Conservation (phyloP, 2,888 invertebrate genomes). For the Laspeyria flexula region DNA sequence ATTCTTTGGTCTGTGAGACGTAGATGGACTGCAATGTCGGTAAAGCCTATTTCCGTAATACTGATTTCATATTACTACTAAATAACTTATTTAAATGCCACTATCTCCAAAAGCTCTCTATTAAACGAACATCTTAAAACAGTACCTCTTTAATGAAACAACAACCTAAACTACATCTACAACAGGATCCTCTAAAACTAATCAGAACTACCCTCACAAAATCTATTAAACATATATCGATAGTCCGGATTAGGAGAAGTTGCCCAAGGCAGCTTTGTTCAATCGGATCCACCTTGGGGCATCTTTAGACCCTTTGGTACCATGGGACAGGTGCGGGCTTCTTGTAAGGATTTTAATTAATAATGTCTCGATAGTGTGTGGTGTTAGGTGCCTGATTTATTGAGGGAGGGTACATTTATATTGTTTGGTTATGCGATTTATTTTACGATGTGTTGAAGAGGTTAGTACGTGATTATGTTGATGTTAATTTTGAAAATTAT, state of each 20-base stretch:
- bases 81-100: background rate
- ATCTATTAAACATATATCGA: slow-evolving; percentile 70
- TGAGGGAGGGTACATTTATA: slow-evolving; percentile 31
- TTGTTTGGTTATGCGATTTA: slow-evolving; percentile 36
- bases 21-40: too few species aligned
- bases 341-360: slow-evolving; percentile 80
- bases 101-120: background rate
- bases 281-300: slow-evolving; percentile 48
- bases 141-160: slow-evolving; percentile 11
- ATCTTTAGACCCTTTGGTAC: slow-evolving; percentile 32
- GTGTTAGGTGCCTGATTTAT: slow-evolving; percentile 62
- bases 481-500: too few species aligned
- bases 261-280: slow-evolving; percentile 74
- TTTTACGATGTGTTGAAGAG: slow-evolving; percentile 2
- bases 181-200: slow-evolving; percentile 34
- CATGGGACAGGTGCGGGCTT: slow-evolving; percentile 80
- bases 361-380: slow-evolving; percentile 77
- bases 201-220: slow-evolving; percentile 43
- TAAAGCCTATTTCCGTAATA: too few species aligned
- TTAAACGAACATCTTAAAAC: background rate
- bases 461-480: background rate
- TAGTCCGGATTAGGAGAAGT: slow-evolving; percentile 77
- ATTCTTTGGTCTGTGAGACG: too few species aligned
- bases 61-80: too few species aligned
- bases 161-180: slow-evolving; percentile 12